Percentiles rank a stretch among this genome's conserved stretches.
phyloP scores from a whole-genome alignment of 2,113 vertebrate genomes.

The Perccottus glenii region DNA sequence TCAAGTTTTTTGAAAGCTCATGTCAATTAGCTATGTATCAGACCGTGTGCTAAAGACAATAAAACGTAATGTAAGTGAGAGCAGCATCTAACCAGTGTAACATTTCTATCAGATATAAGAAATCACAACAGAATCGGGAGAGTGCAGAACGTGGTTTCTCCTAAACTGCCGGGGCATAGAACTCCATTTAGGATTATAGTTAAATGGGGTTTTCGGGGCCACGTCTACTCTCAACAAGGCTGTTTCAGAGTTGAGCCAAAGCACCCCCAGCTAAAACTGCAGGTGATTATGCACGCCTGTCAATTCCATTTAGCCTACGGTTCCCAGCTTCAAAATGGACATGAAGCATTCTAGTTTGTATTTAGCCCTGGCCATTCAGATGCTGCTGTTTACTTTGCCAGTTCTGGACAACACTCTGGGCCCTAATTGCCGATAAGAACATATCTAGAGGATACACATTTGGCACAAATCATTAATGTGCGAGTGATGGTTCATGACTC shows the following conservation, averaged over 20 bases:
- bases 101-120: constrained; percentile 24
- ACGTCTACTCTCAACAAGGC: constrained; percentile 70
- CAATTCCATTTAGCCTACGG: constrained; percentile 73
- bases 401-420: constrained; percentile 66
- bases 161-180: constrained; percentile 65
- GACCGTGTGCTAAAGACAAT: constrained; percentile 42
- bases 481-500: constrained; percentile 67
- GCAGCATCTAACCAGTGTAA: constrained; percentile 12
- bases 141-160: constrained; percentile 50
- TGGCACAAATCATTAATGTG: constrained; percentile 75
- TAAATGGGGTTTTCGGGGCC: constrained; percentile 69
- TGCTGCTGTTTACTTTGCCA: constrained; percentile 75
- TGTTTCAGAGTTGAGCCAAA: constrained; percentile 62
- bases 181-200: constrained; percentile 75
- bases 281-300: constrained; percentile 80
- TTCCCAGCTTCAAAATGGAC: constrained; percentile 75
- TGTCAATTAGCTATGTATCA: constrained; percentile 61
- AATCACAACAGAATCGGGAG: constrained; percentile 17
- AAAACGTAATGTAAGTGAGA: constrained; percentile 27
- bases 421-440: constrained; percentile 76
- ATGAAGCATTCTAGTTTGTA: constrained; percentile 68
- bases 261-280: constrained; percentile 65
- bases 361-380: constrained; percentile 60
- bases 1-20: constrained; percentile 61
- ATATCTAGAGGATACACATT: constrained; percentile 74